Conservation (phyloP, 30 jellyfish, hydroid and myxozoan genomes). For the Phacellophora camtschatica region DNA sequence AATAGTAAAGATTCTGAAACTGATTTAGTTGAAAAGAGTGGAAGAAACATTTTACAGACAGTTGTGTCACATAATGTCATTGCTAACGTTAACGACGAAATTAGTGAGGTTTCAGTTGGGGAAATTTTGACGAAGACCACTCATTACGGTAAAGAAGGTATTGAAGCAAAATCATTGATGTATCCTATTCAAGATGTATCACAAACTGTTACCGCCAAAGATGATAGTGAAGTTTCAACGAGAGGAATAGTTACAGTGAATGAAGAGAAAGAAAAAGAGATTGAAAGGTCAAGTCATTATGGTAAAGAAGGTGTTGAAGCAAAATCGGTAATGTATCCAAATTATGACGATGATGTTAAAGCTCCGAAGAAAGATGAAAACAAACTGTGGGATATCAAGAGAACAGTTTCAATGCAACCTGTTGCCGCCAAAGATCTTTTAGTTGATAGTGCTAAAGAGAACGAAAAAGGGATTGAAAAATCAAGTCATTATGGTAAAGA, state of each 20-base stretch:
- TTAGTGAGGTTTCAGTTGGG: neutral
- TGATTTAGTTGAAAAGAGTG: too few relatives aligned
- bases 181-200: neutral
- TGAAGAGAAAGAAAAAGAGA: neutral
- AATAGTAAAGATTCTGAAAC: neutral
- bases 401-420: too few relatives aligned
- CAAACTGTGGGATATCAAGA: too few relatives aligned
- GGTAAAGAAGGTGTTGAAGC: neutral
- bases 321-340: neutral
- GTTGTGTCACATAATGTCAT: too few relatives aligned
- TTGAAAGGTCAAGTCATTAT: neutral
- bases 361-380: neutral
- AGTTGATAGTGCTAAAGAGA: neutral
- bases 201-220: neutral
- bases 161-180: neutral
- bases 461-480: neutral
- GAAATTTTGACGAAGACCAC: too few relatives aligned
- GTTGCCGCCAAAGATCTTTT: neutral
- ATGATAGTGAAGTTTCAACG: neutral
- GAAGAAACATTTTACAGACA: too few relatives aligned
- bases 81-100: neutral
- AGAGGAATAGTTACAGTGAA: neutral
- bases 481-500: neutral
- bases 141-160: neutral
- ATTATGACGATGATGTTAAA: neutral